A percentile compares a stretch with the other conserved stretches of the same genome.
Conservation (phyloP, 2,888 invertebrate genomes). For the Apoda limacodes region DNA sequence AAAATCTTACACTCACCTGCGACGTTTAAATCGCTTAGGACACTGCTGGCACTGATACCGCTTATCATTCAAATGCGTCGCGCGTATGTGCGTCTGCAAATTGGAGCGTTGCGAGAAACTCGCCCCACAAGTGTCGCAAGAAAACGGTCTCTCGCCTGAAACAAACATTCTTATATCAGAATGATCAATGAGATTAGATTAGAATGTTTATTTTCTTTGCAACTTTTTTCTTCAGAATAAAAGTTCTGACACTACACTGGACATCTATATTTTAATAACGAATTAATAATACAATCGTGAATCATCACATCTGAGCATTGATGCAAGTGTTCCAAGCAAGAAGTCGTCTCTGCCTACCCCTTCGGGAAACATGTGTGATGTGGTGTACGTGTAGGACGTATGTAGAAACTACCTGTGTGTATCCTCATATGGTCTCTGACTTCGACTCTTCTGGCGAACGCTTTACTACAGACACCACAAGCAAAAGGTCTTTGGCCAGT, state of each 20-base stretch:
- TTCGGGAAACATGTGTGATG: no score
- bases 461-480: constrained; percentile 77
- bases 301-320: no score
- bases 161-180: no score
- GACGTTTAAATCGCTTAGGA: constrained; percentile 78
- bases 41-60: constrained; percentile 79
- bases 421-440: constrained; percentile 84
- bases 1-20: constrained; percentile 52
- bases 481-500: constrained; percentile 79
- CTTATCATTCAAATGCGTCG: constrained; percentile 83
- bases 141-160: constrained; percentile 80
- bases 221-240: no score
- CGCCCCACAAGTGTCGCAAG: constrained; percentile 82
- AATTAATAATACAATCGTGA: no score
- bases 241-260: no score
- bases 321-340: no score
- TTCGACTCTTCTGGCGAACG: constrained; percentile 81
- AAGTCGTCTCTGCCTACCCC: no score
- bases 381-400: no score
- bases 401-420: constrained; percentile 71
- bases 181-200: no score
- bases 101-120: constrained; percentile 87
- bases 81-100: constrained; percentile 82
- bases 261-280: no score
- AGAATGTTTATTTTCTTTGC: no score